phyloP scores from a whole-genome alignment of 1,140 invertebrate genomes.

The Caenorhabditis tropicalis region DNA sequence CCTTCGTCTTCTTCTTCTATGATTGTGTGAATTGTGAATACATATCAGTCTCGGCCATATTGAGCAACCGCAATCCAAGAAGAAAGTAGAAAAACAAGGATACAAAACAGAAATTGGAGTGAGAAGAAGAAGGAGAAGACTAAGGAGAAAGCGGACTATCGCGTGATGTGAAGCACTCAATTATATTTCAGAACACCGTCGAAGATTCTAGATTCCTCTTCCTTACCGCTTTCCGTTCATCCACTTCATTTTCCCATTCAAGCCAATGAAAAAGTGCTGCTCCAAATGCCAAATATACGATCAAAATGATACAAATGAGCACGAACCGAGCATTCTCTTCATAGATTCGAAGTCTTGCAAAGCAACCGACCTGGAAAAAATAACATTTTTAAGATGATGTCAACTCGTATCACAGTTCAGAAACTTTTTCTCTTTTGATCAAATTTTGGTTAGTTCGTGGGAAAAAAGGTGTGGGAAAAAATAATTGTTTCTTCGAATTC shows the following conservation, averaged over 20 bases:
- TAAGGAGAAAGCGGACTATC: background rate
- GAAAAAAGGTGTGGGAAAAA: background rate
- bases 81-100: background rate
- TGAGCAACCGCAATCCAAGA: background rate
- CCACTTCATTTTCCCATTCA: conserved; percentile 43
- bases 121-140: background rate
- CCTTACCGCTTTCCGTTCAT: conserved; percentile 46
- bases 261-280: conserved; percentile 40
- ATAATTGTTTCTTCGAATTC: too few species aligned
- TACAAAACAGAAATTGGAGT: background rate
- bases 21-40: background rate
- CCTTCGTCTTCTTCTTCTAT: background rate
- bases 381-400: background rate
- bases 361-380: conserved; percentile 52
- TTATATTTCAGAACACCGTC: background rate
- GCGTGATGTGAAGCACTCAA: conserved; percentile 30
- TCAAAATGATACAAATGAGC: conserved; percentile 24
- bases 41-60: conserved; percentile 24
- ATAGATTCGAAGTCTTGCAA: conserved; percentile 48
- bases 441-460: background rate
- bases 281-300: conserved; percentile 47
- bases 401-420: background rate
- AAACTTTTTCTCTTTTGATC: background rate
- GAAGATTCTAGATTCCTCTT: background rate
- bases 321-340: conserved; percentile 56